Base-by-base conservation (phyloP, 2,797 vertebrate species). In the Halcyon chelicuti region DNA sequence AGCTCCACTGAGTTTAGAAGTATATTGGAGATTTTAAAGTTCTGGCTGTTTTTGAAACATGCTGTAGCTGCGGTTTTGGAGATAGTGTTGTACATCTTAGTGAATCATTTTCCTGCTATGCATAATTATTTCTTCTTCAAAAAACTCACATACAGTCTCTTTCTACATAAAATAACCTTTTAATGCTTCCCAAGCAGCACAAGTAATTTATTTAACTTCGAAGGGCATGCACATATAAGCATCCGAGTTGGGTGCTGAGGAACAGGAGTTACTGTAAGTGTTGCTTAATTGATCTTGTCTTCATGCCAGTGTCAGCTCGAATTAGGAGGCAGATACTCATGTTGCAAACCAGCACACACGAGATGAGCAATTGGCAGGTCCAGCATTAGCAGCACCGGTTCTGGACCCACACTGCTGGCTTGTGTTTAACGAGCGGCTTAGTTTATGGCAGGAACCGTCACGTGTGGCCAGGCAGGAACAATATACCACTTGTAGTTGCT, bases 221-320 rank as follows among this genome's bases (percentile, higher is more conserved):
- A 74, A 91, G 44, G 44, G 6, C 18, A 6, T 7, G 18, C 33
- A 42, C 63, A 18, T 65, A 28, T 21, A 51, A 35, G 21, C 60
- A 77, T 68, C 58, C 0, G 0, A 80, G 79, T 77, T 81, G 49
- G 62, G 46, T 4, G 2, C 33, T 62, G 66, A 84, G 29, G 12
- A 93, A 62, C 51, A 72, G 57, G 51, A 86, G n/a, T 75, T 88
- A 37, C 52, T 60, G 5, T 67, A 88, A 71, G 40, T 91, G 42
- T 74, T 94, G 46, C 92, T 93, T 95, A 88, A 95, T 58, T 72
- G 66, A 72, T 46, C 40, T 92, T 93, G 73, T 88, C 35, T 88
- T 86, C 29, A 3, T 90, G 92, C 94, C 86, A 92, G 39, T 23
- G 7, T 86, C 73, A 66, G 46, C 86, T 86, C 1, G 8, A 94